Percentiles rank a stretch among this genome's conserved stretches.
These are phyloP conservation scores for Brachylomia viminalis DNA, from an alignment of 2,888 invertebrate species.

Conservation along the genomic window DNA sequence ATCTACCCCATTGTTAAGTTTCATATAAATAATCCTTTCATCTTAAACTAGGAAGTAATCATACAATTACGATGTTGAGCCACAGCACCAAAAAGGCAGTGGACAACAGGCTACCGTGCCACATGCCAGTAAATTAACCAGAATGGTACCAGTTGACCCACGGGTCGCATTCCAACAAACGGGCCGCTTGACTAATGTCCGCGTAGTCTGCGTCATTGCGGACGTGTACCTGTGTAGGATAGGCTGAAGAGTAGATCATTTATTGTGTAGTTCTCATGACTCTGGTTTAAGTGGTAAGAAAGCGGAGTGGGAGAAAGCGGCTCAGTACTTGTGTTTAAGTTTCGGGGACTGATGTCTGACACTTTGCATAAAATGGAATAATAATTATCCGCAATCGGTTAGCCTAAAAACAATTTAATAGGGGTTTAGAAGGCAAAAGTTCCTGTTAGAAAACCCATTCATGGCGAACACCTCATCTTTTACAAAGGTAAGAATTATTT, in stretches of 20 bases:
- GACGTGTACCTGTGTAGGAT: conserved; percentile 30
- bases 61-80: conserved; percentile 60
- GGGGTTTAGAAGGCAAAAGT: neutral
- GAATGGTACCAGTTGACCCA: conserved; percentile 71
- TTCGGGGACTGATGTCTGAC: neutral
- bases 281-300: neutral
- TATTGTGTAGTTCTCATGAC: conserved; percentile 17
- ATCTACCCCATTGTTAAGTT: neutral
- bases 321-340: neutral
- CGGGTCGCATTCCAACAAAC: conserved; percentile 74
- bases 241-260: conserved; percentile 11
- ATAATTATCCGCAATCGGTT: neutral
- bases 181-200: conserved; percentile 70
- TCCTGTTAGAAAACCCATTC: neutral
- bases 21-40: conserved; percentile 10
- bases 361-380: neutral
- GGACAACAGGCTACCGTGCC: conserved; percentile 57
- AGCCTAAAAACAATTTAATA: neutral
- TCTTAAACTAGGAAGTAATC: conserved; percentile 63
- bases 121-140: conserved; percentile 67
- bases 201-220: conserved; percentile 42
- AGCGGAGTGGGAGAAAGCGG: neutral
- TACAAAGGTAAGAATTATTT: neutral
- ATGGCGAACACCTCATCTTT: too few species aligned
- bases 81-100: conserved; percentile 60